Conservation (phyloP, 2,797 vertebrate genomes). For the Buphagus erythrorhynchus region DNA sequence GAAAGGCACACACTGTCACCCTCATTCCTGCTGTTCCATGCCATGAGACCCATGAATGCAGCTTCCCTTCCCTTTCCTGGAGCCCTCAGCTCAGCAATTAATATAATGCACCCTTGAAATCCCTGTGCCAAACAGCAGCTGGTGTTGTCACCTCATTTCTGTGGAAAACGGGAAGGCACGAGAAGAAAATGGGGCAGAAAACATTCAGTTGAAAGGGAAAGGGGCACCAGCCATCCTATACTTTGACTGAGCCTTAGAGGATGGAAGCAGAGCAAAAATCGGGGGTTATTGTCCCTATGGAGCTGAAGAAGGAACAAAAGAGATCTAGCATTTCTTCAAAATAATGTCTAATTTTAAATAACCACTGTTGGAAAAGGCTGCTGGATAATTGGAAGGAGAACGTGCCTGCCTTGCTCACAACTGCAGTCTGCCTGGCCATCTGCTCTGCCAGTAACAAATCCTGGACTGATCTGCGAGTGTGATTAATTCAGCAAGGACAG, state of each 20-base stretch:
- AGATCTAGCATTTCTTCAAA: neutral
- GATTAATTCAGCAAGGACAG: conserved; percentile 23
- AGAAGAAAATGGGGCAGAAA: conserved; percentile 20
- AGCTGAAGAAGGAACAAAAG: neutral
- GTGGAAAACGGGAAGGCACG: neutral
- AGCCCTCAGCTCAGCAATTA: neutral
- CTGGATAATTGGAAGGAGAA: conserved; percentile 4
- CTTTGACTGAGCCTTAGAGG: neutral
- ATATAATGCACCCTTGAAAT: neutral
- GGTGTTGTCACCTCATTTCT: neutral
- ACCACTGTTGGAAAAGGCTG: neutral
- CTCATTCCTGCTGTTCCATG: neutral
- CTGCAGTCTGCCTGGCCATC: conserved; percentile 35
- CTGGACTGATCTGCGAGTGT: neutral
- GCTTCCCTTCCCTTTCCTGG: neutral
- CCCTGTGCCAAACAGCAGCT: neutral
- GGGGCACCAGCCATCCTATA: neutral
- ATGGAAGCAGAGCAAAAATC: neutral
- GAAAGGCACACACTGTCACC: neutral
- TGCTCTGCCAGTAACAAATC: conserved; percentile 53
- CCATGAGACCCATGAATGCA: neutral
- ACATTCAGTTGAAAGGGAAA: neutral
- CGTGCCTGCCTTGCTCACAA: neutral
- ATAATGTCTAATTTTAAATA: neutral
- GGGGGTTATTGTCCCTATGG: neutral